Percentiles rank a stretch among this genome's conserved stretches.
These are phyloP conservation scores for Corythoichthys intestinalis DNA, from an alignment of 2,113 vertebrate genomes.

Conservation along the genomic window DNA sequence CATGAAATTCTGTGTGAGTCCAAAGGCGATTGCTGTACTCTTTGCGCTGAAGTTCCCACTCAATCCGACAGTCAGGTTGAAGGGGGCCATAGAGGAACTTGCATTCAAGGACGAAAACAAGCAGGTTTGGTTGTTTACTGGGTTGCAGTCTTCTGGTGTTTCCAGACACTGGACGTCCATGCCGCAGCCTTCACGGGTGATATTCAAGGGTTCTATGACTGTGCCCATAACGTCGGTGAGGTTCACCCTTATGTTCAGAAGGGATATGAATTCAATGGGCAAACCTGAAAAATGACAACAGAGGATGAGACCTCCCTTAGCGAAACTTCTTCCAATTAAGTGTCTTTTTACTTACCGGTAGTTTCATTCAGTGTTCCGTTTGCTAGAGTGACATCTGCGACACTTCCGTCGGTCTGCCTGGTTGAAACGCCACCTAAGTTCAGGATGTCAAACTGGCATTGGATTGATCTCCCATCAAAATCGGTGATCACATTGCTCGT, in stretches of 20 bases:
- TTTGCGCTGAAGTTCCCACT: no score
- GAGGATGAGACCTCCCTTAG: neutral
- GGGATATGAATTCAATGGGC: accelerated
- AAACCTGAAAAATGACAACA: neutral
- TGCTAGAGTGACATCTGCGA: neutral
- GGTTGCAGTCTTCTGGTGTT: neutral
- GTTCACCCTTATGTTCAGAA: accelerated
- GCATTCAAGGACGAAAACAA: no score
- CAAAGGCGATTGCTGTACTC: no score
- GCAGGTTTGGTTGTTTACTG: neutral
- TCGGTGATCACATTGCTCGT: accelerated
- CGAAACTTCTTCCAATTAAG: neutral
- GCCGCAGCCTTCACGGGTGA: no score
- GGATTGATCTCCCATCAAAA: neutral
- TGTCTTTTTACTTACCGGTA: neutral
- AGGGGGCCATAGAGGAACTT: no score
- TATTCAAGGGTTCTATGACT: no score
- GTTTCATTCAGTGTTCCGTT: neutral
- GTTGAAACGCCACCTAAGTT: neutral
- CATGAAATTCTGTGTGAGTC: no score
- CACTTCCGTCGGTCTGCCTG: neutral
- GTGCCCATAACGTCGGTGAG: no score
- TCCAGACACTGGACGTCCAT: neutral
- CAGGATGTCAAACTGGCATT: neutral
- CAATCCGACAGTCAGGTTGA: no score